Evolutionary conservation across 1,140 invertebrate genomes (phyloP).

Genomic region (Ceratina australensis): DNA sequence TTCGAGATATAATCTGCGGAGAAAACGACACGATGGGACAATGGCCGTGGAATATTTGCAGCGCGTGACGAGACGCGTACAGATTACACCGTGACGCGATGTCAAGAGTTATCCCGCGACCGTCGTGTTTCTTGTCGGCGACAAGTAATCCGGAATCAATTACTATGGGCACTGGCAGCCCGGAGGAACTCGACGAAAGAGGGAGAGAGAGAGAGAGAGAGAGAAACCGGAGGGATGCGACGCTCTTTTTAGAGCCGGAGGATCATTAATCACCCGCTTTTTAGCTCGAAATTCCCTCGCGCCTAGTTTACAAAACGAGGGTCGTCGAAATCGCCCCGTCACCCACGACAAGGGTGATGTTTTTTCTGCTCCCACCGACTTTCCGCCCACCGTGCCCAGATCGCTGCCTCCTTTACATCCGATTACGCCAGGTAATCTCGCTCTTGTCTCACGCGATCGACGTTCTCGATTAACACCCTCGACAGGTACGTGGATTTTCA

Average conservation of each 20-base stretch:
- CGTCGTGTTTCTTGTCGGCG: constrained; percentile 52
- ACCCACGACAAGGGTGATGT: constrained; percentile 71
- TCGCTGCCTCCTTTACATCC: constrained; percentile 41
- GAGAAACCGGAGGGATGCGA: constrained; percentile 18
- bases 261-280: constrained; percentile 79
- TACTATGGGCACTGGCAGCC: constrained; percentile 58
- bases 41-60: constrained; percentile 5
- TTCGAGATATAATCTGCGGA: neutral
- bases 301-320: constrained; percentile 77
- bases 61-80: constrained; percentile 19
- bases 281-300: constrained; percentile 78
- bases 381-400: constrained; percentile 45
- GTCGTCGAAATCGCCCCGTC: constrained; percentile 75
- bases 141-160: constrained; percentile 75
- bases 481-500: neutral
- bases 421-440: constrained; percentile 29
- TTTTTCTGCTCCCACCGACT: constrained; percentile 62
- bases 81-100: constrained; percentile 49
- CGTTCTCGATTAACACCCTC: neutral
- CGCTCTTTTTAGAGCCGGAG: constrained; percentile 65
- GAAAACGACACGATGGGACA: neutral
- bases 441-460: constrained; percentile 16
- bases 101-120: constrained; percentile 55
- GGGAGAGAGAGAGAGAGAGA: too few species aligned
- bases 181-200: constrained; percentile 60